Evolutionary conservation across 2,888 invertebrate genomes (phyloP).

Genomic region (Teinopalpus imperialis): DNA sequence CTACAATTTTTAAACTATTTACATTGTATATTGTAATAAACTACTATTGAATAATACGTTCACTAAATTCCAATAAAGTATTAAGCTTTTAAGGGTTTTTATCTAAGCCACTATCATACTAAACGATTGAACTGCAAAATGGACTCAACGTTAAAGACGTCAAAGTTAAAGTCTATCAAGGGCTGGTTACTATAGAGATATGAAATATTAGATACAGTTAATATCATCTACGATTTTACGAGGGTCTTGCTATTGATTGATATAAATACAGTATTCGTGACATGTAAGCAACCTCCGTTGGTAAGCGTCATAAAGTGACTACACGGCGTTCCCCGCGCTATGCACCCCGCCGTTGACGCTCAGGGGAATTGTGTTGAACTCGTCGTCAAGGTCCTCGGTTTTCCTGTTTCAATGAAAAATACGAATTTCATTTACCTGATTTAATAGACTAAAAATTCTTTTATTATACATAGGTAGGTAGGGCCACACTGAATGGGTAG

Average conservation of each 20-base stretch:
- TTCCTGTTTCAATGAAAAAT: conserved; percentile 50
- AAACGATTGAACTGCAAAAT: not conserved
- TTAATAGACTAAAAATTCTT: too few species aligned
- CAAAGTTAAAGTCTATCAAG: not conserved
- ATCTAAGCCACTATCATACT: not conserved
- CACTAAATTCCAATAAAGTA: not conserved
- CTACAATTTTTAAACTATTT: conserved; percentile 8
- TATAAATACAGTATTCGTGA: not conserved
- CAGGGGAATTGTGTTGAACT: conserved; percentile 77
- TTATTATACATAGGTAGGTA: too few species aligned
- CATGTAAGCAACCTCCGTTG: conserved; percentile 27
- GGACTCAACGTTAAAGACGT: not conserved
- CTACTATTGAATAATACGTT: not conserved
- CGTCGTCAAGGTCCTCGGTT: conserved; percentile 72
- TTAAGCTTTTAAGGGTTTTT: not conserved
- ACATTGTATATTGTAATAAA: conserved; percentile 4
- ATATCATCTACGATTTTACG: not conserved
- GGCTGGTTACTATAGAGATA: not conserved
- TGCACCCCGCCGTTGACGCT: conserved; percentile 69
- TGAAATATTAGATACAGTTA: not conserved
- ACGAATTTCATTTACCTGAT: not conserved
- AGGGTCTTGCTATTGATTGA: not conserved
- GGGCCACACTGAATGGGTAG: too few species aligned
- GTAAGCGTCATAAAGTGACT: conserved; percentile 41
- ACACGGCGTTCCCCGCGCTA: conserved; percentile 73